These are phyloP conservation scores for Ichneumoninae sp. DNA, from an alignment of 2,888 invertebrate genomes.

Conservation along the genomic window DNA sequence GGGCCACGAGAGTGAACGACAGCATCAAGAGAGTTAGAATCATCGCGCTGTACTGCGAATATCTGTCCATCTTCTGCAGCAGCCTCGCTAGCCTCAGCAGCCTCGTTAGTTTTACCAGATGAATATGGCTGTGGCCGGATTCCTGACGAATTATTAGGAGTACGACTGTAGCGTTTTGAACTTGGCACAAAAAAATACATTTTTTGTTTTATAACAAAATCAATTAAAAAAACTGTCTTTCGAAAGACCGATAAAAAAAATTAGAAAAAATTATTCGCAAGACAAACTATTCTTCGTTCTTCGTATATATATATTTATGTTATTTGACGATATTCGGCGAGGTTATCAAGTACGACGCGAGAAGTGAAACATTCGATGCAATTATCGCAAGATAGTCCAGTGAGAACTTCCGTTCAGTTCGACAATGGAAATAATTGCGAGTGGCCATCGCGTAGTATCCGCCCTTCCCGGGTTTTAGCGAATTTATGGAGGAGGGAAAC, in stretches of 20 bases:
- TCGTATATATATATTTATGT: too few relatives aligned
- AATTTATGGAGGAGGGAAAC: slow-evolving; percentile 30
- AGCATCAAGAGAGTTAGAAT: slow-evolving; percentile 97
- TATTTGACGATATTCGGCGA: not conserved
- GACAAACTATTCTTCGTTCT: not conserved
- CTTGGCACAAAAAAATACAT: not conserved
- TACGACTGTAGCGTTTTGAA: not conserved
- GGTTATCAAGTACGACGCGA: not conserved
- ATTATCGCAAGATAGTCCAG: slow-evolving; percentile 11
- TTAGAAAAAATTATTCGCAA: not conserved
- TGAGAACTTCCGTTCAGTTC: slow-evolving; percentile 7
- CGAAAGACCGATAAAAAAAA: not conserved
- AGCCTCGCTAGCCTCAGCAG: slow-evolving; percentile 94
- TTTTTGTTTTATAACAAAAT: too few relatives aligned
- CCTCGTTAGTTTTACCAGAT: slow-evolving; percentile 96
- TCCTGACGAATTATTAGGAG: slow-evolving; percentile 85
- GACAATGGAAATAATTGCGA: slow-evolving; percentile 71
- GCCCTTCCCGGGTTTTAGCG: slow-evolving; percentile 3
- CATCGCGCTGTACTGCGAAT: slow-evolving; percentile 97
- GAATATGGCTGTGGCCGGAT: slow-evolving; percentile 91
- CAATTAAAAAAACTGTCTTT: not conserved
- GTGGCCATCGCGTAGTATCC: slow-evolving; percentile 3
- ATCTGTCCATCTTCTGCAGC: slow-evolving; percentile 98
- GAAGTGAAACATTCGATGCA: not conserved
- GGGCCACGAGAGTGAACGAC: slow-evolving; percentile 96